Evolutionary conservation across 2,888 invertebrate genomes (phyloP), one percentile per base, ranked within the genome.

Genomic region (Eumacrocentrus americanus): DNA sequence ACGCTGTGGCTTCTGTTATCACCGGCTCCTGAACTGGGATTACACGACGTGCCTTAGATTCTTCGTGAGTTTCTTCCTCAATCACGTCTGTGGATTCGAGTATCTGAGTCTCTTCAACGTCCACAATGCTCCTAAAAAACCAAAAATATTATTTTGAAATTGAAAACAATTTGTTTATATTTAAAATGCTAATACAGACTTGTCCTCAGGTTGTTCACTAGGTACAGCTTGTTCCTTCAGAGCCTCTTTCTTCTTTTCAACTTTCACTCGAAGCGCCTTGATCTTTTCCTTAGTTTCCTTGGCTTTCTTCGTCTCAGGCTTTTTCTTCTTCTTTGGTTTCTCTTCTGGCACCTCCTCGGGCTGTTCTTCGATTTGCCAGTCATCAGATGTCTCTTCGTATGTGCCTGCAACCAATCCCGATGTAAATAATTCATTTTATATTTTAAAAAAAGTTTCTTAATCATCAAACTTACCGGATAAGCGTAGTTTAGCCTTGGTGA

Each of bases 401-500:
- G 76, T 78, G 61, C 79, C 79, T 67, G 77, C 18, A 47, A 23
- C 37, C 23, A 14, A 18, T 42, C 18, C 18, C 2, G 18, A 23
- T 16, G 46, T 25, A 34, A 46, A 12, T n/a, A 20, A 14, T 11
- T n/a, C n/a, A 20, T 29, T 20, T 11, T 14, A 53, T 37, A 59
- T 42, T n/a, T n/a, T n/a, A n/a, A n/a, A n/a, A n/a, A n/a, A n/a
- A n/a, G n/a, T n/a, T n/a, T n/a, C n/a, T n/a, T n/a, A n/a, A n/a
- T n/a, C n/a, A n/a, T n/a, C 35, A 48, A 46, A 59, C 50, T 62
- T 74, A 83, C 83, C 79, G 44, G 81, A 78, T 42, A 93, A 88
- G 74, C 88, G 88, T 44, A 95, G 82, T 78, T 89, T 90, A 5
- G 90, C 92, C 81, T 91, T 91, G 1, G 92, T 91, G 51, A 88